Evolutionary conservation across 1,140 invertebrate species (phyloP).

Genomic region (Branchinecta lindahli): DNA sequence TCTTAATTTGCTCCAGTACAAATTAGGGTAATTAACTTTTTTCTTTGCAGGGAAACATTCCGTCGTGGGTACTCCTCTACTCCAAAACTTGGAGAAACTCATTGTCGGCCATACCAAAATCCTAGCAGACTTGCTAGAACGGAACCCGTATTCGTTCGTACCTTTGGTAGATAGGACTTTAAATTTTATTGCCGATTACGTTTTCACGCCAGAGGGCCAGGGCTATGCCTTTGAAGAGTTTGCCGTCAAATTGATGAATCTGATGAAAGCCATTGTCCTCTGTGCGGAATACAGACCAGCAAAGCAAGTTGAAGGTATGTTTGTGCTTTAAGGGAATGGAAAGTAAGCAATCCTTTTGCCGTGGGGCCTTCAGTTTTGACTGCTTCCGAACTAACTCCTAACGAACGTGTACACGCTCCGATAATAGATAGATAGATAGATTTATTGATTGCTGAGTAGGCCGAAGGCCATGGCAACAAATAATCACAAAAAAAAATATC

Average conservation of each 20-base stretch:
- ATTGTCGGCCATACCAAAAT: constrained; percentile 52
- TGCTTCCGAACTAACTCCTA: too few relatives aligned
- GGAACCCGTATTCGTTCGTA: constrained; percentile 58
- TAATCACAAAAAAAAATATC: too few relatives aligned
- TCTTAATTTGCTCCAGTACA: too few relatives aligned
- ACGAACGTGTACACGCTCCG: too few relatives aligned
- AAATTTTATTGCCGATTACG: constrained; percentile 65
- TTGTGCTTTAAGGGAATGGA: too few relatives aligned
- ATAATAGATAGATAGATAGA: too few relatives aligned
- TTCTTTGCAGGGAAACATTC: constrained; percentile 19
- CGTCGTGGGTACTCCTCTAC: constrained; percentile 23
- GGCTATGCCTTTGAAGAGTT: constrained; percentile 62
- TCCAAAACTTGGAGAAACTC: constrained; percentile 57
- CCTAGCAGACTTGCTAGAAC: constrained; percentile 51
- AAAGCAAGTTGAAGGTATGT: constrained; percentile 41
- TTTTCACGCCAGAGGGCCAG: constrained; percentile 63
- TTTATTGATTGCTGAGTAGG: too few relatives aligned
- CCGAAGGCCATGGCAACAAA: too few relatives aligned
- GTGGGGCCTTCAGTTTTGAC: constrained; percentile 14
- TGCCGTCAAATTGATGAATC: constrained; percentile 71
- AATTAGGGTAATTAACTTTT: too few relatives aligned
- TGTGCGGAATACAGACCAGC: constrained; percentile 52
- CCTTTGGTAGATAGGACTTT: constrained; percentile 58
- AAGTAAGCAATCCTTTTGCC: constrained; percentile 19
- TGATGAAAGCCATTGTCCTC: constrained; percentile 65